A percentile compares a stretch with the other conserved stretches of the same genome.
These are phyloP conservation scores for Epinephelus lanceolatus DNA, from an alignment of 2,113 vertebrate species.

Conservation along the genomic window DNA sequence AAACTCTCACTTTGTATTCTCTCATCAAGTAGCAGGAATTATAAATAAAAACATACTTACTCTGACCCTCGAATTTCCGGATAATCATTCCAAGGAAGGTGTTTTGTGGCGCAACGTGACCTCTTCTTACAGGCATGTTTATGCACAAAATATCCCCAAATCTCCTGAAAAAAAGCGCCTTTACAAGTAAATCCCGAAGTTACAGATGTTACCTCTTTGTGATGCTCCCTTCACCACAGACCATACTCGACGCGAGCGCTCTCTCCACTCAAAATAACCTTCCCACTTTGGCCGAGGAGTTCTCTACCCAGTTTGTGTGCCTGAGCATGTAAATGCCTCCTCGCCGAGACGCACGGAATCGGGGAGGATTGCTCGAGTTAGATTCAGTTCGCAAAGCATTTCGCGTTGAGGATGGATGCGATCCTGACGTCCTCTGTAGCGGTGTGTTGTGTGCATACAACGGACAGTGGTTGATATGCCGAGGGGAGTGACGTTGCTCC, in stretches of 20 bases:
- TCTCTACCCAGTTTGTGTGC: conserved; percentile 70
- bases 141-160: conserved; percentile 75
- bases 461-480: conserved; percentile 85
- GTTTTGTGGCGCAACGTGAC: conserved; percentile 99
- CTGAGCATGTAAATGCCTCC: conserved; percentile 70
- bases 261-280: conserved; percentile 76
- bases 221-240: conserved; percentile 81
- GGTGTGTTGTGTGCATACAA: conserved; percentile 78
- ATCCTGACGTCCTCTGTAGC: conserved; percentile 84
- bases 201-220: conserved; percentile 85
- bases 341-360: conserved; percentile 76
- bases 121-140: conserved; percentile 99
- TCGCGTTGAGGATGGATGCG: conserved; percentile 87
- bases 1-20: not conserved
- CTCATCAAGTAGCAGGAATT: not conserved
- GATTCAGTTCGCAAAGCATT: conserved; percentile 86
- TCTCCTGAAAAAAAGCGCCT: conserved; percentile 59
- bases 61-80: conserved; percentile 99
- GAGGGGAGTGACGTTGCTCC: conserved; percentile 85
- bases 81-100: conserved; percentile 99
- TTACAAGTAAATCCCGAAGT: conserved; percentile 83
- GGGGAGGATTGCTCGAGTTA: conserved; percentile 77
- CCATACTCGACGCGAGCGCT: conserved; percentile 82
- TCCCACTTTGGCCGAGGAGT: conserved; percentile 60
- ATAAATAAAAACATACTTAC: conserved; percentile 87